Conservation (phyloP, 2,797 vertebrate species). For the Lindbergichthys nudifrons region DNA sequence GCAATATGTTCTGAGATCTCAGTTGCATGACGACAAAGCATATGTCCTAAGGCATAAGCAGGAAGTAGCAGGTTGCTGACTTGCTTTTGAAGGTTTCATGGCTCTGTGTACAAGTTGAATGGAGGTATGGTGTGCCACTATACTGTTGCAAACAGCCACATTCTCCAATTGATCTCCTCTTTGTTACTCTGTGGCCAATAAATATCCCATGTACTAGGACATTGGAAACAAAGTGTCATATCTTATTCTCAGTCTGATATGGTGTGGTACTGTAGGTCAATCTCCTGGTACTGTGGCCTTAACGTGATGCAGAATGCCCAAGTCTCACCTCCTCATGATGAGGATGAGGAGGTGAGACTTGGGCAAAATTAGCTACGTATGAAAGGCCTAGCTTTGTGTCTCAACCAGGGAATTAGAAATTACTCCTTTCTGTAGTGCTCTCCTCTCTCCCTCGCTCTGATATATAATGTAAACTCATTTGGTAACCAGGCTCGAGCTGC, state of each 20-base stretch:
- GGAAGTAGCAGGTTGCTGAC: not conserved
- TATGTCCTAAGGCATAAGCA: not conserved
- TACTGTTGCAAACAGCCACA: too few relatives aligned
- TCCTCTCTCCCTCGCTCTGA: constrained; percentile 69
- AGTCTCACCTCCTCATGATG: not conserved
- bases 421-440: constrained; percentile 66
- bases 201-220: not conserved
- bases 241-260: not conserved
- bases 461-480: constrained; percentile 89
- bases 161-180: too few relatives aligned
- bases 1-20: not conserved
- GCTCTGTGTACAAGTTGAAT: not conserved
- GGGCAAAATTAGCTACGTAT: constrained; percentile 72
- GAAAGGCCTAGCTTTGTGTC: constrained; percentile 79
- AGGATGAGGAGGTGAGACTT: constrained; percentile 30
- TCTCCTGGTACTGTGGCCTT: constrained; percentile 23
- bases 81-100: not conserved
- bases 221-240: not conserved
- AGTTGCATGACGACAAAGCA: not conserved
- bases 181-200: too few relatives aligned
- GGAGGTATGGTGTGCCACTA: not conserved
- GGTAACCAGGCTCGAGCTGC: constrained; percentile 76
- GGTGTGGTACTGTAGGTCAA: constrained; percentile 1
- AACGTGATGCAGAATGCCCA: constrained; percentile 29
- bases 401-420: constrained; percentile 83